Evolutionary conservation across 2,888 invertebrate species (phyloP).

Genomic region (Agonopterix alstromeriana): DNA sequence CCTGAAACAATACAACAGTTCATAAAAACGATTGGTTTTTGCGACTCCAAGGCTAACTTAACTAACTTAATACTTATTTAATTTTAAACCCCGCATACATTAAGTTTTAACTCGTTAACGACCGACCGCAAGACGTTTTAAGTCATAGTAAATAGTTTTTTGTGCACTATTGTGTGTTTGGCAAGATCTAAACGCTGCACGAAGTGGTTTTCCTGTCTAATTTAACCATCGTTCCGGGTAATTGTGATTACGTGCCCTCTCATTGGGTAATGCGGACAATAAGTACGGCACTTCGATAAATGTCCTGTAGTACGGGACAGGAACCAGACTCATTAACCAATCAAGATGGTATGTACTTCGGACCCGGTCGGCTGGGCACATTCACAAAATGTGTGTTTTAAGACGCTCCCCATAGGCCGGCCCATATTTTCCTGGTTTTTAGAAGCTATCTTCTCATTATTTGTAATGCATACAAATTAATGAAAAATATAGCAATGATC

Average conservation of each 20-base stretch:
- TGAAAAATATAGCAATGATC: too few species aligned
- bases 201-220: slow-evolving; percentile 41
- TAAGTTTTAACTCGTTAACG: too few species aligned
- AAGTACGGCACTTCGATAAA: slow-evolving; percentile 54
- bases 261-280: slow-evolving; percentile 52
- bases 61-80: too few species aligned
- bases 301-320: slow-evolving; percentile 44
- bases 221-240: slow-evolving; percentile 45
- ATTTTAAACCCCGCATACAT: too few species aligned
- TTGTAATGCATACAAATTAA: too few species aligned
- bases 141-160: background rate
- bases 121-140: too few species aligned
- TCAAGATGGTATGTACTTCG: slow-evolving; percentile 47
- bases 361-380: slow-evolving; percentile 29
- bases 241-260: slow-evolving; percentile 50
- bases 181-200: slow-evolving; percentile 4
- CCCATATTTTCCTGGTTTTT: too few species aligned
- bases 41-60: too few species aligned
- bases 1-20: too few species aligned
- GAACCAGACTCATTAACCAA: slow-evolving; percentile 66
- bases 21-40: too few species aligned
- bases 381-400: slow-evolving; percentile 17
- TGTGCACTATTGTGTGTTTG: background rate
- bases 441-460: too few species aligned
- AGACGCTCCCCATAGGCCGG: too few species aligned